These are phyloP conservation scores for Nymphalis io DNA, from an alignment of 1,140 invertebrate species.

Conservation along the genomic window DNA sequence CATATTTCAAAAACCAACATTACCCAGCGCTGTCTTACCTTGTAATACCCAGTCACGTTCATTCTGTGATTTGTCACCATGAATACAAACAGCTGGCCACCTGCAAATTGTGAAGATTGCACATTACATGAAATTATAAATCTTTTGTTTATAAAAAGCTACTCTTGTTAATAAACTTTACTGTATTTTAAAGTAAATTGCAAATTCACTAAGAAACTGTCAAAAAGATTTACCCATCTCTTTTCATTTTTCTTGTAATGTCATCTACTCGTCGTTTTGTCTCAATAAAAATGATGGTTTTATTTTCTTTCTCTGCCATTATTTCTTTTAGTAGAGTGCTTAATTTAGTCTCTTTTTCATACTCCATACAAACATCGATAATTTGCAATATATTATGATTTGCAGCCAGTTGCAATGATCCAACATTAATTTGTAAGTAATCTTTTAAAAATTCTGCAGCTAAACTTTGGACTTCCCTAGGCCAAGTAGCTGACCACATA, in stretches of 20 bases:
- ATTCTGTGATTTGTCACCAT: slow-evolving; percentile 95
- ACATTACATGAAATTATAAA: slow-evolving; percentile 11
- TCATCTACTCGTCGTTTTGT: slow-evolving; percentile 96
- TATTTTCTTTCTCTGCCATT: slow-evolving; percentile 92
- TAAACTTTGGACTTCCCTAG: slow-evolving; percentile 92
- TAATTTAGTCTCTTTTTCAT: slow-evolving; percentile 89
- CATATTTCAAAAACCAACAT: slow-evolving; percentile 10
- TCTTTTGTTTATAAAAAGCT: slow-evolving; percentile 17
- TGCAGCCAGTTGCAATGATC: slow-evolving; percentile 90
- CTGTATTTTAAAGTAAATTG: no score
- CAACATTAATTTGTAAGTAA: slow-evolving; percentile 94
- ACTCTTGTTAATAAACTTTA: no score
- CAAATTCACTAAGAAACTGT: no score
- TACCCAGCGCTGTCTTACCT: slow-evolving; percentile 82
- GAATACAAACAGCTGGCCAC: slow-evolving; percentile 90
- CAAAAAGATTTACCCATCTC: slow-evolving; percentile 91
- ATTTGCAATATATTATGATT: slow-evolving; percentile 97
- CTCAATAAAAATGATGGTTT: slow-evolving; percentile 95
- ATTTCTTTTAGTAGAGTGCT: slow-evolving; percentile 91
- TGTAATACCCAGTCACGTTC: slow-evolving; percentile 90
- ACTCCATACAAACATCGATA: slow-evolving; percentile 93
- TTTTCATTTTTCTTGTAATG: slow-evolving; percentile 91
- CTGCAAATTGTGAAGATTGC: slow-evolving; percentile 65
- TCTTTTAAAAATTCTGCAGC: slow-evolving; percentile 94
- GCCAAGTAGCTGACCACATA: slow-evolving; percentile 98